phyloP scores from a whole-genome alignment of 2,113 vertebrate genomes.

The Pogonocichla stellata region DNA sequence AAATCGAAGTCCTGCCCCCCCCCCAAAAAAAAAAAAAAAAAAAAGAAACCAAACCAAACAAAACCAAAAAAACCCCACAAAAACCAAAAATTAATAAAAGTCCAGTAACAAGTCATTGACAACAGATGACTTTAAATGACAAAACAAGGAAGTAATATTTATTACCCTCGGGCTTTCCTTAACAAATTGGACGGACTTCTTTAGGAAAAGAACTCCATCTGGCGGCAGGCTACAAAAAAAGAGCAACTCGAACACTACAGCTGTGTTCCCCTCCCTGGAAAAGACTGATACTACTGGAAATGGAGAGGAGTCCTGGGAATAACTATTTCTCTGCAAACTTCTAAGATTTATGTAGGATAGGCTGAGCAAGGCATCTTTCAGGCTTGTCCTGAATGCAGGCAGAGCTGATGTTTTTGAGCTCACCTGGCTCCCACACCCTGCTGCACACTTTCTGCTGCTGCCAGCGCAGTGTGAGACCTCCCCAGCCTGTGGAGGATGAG shows the following conservation, averaged over 20 bases:
- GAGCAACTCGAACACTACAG: neutral
- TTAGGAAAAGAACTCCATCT: conserved; percentile 65
- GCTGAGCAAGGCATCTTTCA: neutral
- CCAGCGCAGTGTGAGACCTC: accelerated
- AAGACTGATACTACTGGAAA: neutral
- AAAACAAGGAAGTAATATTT: neutral
- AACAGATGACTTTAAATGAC: neutral
- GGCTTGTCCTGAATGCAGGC: neutral
- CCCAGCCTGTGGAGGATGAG: neutral
- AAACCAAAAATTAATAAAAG: neutral
- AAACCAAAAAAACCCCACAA: neutral
- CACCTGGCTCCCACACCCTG: neutral
- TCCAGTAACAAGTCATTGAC: neutral
- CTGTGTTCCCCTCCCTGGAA: neutral
- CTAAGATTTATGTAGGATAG: neutral
- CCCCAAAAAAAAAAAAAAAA: accelerated
- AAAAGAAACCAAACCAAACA: too few species aligned
- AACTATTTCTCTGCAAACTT: neutral
- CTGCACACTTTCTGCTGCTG: neutral
- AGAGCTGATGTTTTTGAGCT: neutral
- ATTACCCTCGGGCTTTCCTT: neutral
- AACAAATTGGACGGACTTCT: neutral
- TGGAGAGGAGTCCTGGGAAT: accelerated
- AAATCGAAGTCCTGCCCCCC: accelerated
- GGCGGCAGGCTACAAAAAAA: conserved; percentile 16